Percentiles rank a stretch among this genome's conserved stretches.
These are phyloP conservation scores for Colinus virginianus DNA, from an alignment of 2,113 vertebrate species.

Conservation along the genomic window DNA sequence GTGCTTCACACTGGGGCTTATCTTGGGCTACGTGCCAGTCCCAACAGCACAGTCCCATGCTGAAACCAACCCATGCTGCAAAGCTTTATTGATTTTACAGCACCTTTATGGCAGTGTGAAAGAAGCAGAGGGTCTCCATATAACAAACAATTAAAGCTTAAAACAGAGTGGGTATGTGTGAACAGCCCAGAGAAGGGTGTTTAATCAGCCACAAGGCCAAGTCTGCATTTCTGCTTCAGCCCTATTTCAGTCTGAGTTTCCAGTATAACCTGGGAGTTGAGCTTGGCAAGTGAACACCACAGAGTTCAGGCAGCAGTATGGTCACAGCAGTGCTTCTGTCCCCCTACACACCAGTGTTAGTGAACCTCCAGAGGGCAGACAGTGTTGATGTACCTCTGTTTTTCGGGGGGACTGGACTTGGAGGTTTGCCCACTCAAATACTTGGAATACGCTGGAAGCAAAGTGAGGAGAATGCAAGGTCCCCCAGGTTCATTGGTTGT, in stretches of 20 bases:
- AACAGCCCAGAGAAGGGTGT: background rate
- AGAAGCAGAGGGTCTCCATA: background rate
- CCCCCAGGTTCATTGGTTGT: background rate
- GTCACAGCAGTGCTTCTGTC: background rate
- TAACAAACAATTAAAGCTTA: background rate
- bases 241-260: rapidly evolving
- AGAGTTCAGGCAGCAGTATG: background rate
- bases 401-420: background rate
- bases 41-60: background rate
- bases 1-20: background rate
- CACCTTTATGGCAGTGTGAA: background rate
- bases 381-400: rapidly evolving
- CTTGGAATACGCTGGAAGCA: background rate
- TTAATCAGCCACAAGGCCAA: background rate
- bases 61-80: background rate
- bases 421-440: background rate
- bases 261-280: background rate
- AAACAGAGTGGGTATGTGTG: background rate
- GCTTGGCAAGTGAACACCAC: background rate
- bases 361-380: background rate
- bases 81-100: background rate
- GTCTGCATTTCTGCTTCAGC: background rate
- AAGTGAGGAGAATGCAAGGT: background rate
- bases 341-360: background rate
- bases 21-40: background rate